Conservation (phyloP, 2,113 vertebrate species). For the Apistogramma diplotaenia region DNA sequence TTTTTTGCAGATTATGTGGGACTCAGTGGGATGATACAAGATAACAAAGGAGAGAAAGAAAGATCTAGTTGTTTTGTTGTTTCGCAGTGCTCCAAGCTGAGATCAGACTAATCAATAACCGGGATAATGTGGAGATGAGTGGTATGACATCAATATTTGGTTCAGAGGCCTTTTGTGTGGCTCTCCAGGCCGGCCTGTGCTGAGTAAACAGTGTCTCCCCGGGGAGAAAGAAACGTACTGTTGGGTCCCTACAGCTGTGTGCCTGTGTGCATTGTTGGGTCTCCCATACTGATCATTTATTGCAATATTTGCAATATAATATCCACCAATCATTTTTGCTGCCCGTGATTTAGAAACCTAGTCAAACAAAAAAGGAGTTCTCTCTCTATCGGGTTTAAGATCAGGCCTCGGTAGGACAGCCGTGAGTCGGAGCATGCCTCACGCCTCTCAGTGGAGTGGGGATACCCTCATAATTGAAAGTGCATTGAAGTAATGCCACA, state of each 20-base stretch:
- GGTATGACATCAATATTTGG: slow-evolving; percentile 66
- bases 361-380: background rate
- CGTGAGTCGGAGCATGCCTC: background rate
- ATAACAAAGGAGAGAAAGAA: background rate
- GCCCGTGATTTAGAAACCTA: background rate
- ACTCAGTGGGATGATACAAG: slow-evolving; percentile 5
- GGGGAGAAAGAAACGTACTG: slow-evolving; percentile 49
- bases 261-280: slow-evolving; percentile 41
- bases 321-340: too few species aligned
- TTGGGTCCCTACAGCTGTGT: slow-evolving; percentile 20
- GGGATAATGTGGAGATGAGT: slow-evolving; percentile 62
- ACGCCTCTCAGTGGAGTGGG: background rate
- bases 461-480: slow-evolving; percentile 36
- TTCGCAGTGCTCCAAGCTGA: slow-evolving; percentile 54
- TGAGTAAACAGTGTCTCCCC: slow-evolving; percentile 53
- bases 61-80: slow-evolving; percentile 50
- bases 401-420: background rate
- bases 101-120: slow-evolving; percentile 70
- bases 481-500: slow-evolving; percentile 64
- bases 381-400: too few species aligned
- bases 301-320: too few species aligned
- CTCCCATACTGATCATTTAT: background rate
- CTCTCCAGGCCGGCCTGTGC: slow-evolving; percentile 28
- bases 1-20: slow-evolving; percentile 4
- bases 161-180: slow-evolving; percentile 52